Percentiles rank a stretch among this genome's conserved stretches.
phyloP scores from a whole-genome alignment of 23 tunicate species.

The Styela clava region DNA sequence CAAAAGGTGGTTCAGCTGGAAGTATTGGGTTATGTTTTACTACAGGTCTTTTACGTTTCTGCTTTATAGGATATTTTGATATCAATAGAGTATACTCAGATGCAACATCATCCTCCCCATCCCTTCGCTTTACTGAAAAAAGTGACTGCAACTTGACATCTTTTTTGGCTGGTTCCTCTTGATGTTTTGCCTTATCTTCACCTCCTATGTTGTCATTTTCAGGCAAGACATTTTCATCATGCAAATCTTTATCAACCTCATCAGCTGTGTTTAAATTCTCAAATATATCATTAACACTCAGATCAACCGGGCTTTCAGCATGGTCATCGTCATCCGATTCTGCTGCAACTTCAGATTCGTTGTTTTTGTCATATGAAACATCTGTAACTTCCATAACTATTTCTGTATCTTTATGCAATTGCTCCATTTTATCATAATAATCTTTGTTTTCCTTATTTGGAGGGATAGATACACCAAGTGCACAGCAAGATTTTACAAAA shows the following conservation, averaged over 20 bases:
- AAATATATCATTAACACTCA: background rate
- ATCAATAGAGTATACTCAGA: background rate
- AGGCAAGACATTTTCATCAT: too few relatives aligned
- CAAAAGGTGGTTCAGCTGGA: slow-evolving; percentile 18
- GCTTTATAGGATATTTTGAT: background rate
- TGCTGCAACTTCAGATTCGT: background rate
- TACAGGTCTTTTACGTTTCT: slow-evolving; percentile 2
- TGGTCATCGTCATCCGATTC: background rate
- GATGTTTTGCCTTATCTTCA: background rate
- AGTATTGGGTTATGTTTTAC: background rate
- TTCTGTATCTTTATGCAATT: too few relatives aligned
- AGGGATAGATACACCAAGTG: background rate
- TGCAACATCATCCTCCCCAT: background rate
- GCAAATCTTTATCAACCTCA: background rate
- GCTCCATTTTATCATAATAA: background rate
- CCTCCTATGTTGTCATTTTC: background rate
- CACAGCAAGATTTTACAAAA: background rate
- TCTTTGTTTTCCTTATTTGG: background rate
- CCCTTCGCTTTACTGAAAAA: background rate
- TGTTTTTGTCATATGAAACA: background rate
- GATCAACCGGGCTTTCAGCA: background rate
- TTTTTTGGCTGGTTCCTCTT: background rate
- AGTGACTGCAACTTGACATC: background rate
- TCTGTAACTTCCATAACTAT: too few relatives aligned
- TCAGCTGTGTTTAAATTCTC: background rate